Evolutionary conservation across 1,140 invertebrate species (phyloP).

Genomic region (Littorina saxatilis): DNA sequence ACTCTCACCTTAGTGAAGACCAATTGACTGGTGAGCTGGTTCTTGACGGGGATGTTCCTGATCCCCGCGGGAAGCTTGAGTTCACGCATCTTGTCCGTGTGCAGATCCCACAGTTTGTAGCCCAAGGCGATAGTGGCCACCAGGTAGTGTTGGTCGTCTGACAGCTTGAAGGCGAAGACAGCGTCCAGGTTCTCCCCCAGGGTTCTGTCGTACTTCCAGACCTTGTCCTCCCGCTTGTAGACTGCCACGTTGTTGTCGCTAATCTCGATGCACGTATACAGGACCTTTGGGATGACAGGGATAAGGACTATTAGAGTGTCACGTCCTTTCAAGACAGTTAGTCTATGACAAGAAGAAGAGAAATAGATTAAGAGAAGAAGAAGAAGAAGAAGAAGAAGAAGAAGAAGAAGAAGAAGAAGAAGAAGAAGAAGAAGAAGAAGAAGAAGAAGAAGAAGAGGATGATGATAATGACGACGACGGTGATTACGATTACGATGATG

Average conservation of each 20-base stretch:
- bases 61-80: conserved; percentile 91
- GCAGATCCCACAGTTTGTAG: conserved; percentile 78
- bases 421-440: too few relatives aligned
- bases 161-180: conserved; percentile 88
- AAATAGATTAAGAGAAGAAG: too few relatives aligned
- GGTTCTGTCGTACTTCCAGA: conserved; percentile 75
- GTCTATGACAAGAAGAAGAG: too few relatives aligned
- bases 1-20: conserved; percentile 87
- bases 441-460: too few relatives aligned
- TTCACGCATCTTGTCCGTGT: conserved; percentile 79
- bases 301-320: too few relatives aligned
- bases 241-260: conserved; percentile 72
- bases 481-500: too few relatives aligned
- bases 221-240: conserved; percentile 66
- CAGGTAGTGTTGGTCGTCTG: conserved; percentile 87
- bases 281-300: too few relatives aligned
- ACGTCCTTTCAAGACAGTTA: too few relatives aligned
- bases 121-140: conserved; percentile 91
- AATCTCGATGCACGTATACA: conserved; percentile 75
- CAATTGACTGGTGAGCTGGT: conserved; percentile 75
- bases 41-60: conserved; percentile 92
- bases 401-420: too few relatives aligned
- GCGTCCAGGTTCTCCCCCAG: conserved; percentile 75
- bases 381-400: too few relatives aligned
- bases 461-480: too few relatives aligned